Evolutionary conservation across 2,888 invertebrate genomes (phyloP).

Genomic region (Nemotelus pantherinus): DNA sequence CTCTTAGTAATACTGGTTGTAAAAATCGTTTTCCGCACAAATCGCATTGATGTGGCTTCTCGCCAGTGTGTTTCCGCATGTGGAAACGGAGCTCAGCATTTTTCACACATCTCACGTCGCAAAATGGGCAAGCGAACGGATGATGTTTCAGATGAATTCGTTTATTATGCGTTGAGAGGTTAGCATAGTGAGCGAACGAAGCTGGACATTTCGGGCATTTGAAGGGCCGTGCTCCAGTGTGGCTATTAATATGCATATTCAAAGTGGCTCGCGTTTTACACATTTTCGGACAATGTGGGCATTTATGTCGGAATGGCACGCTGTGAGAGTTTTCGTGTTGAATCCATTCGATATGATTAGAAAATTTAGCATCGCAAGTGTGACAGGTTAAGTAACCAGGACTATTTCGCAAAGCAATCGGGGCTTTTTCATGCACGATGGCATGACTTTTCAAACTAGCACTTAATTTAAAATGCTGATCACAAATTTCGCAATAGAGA

Average conservation of each 20-base stretch:
- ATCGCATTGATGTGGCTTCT: constrained; percentile 52
- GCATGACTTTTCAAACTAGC: background rate
- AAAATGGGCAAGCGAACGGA: constrained; percentile 48
- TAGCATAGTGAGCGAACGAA: constrained; percentile 49
- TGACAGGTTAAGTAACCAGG: constrained; percentile 38
- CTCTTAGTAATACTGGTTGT: constrained; percentile 47
- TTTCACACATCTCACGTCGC: constrained; percentile 50
- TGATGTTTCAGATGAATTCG: constrained; percentile 50
- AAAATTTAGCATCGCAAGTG: constrained; percentile 44
- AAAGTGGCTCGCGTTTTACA: background rate
- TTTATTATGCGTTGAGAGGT: constrained; percentile 49
- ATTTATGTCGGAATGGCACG: background rate
- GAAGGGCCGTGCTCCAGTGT: constrained; percentile 43
- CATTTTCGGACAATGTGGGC: constrained; percentile 19
- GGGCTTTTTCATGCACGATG: background rate
- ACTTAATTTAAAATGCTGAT: constrained; percentile 2
- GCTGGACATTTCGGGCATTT: constrained; percentile 51
- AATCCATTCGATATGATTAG: constrained; percentile 6
- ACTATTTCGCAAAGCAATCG: constrained; percentile 3
- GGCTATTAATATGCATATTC: constrained; percentile 21
- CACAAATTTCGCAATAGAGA: constrained; percentile 25
- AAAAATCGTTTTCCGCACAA: constrained; percentile 48
- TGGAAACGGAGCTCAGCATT: constrained; percentile 50
- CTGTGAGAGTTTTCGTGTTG: constrained; percentile 30
- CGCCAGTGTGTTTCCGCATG: constrained; percentile 51